Evolutionary conservation across 2,888 invertebrate genomes (phyloP), one percentile per base, ranked within the genome.

Genomic region (Blera fallax): DNA sequence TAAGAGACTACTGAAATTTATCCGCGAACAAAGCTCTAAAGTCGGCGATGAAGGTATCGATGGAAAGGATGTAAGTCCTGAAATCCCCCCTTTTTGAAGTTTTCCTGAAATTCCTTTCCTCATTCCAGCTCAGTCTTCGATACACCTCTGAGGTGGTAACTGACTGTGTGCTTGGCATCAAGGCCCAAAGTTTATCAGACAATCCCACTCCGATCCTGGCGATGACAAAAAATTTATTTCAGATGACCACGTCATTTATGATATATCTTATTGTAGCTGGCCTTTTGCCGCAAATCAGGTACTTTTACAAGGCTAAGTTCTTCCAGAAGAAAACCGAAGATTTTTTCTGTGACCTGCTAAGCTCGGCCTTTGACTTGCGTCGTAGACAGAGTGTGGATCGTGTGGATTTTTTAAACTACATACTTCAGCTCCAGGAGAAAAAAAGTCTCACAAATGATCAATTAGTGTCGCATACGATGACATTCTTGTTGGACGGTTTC

Each of bases 91-190:
- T 24, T 29, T 27, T 14, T 21, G 21, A 11, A 48, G 0, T 6
- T 6, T 2, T 10, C 4, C 21, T 48, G 0, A 48, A 29, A 5
- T 27, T 8, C 40, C 4, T 14, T 1, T 4, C 14, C 14, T 0
- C 4, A 18, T 48, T 48, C 0, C 21, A 91, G 92, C 77, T 91
- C 7, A 87, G 89, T 3, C 84, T 90, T 3, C 90, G 91, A 18
- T 93, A 90, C 60, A 93, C 93, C 0, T 88, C 91, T 0, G 93
- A 93, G 77, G 91, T 92, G 50, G 92, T 93, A 0, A 91, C 92
- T 0, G 91, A 91, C 72, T 93, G 92, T 45, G 93, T 93, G 11
- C 90, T 93, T 76, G 93, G 93, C 0, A 72, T 93, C 0, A 90
- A 93, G 7, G 92, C 92, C 0, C 89, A 91, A 32, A 91, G 91